Base-by-base conservation (phyloP, 2,888 invertebrate species). In the Dinocampus coccinellae region DNA sequence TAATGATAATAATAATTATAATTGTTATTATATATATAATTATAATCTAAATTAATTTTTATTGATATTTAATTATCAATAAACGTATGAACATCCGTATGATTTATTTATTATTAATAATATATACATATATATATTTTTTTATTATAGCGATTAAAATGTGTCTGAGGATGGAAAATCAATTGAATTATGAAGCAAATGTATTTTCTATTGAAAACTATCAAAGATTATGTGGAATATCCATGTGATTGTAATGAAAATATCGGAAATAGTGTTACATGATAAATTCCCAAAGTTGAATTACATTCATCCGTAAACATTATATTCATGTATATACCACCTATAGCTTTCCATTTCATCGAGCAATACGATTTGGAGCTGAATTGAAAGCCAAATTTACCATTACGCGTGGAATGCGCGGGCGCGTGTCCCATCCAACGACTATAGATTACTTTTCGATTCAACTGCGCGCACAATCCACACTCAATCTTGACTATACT, bases 381-480 rank as follows among this genome's bases (percentile, higher is more conserved):
- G 70, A 72, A 75, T 75, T 72, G 70, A 73, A 72, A 72, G 39
- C 24, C 29, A 60, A 68, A 66, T 69, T 74, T 58, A 62, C 58
- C 39, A 53, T 69, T 52, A 67, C 26, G 62, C 34, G 7, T 3
- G n/a, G n/a, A 47, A 47, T 0, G 20, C 9, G 47, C 9, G 47
- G 7, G 9, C 16, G 16, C 7, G 6, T 1, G 7, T 39, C 63
- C 62, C 22, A 61, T 29, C 53, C 70, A 61, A 29, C 53, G 29
- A 61, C 71, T 57, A 72, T 64, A 69, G 69, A 74, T 74, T 72
- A 72, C 66, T 74, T 69, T 74, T 69, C 71, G 71, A 72, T 74
- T 74, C 71, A 69, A 63, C 72, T 63, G 67, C 58, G 55, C 55
- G 26, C 55, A 9, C 62, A 61, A 66, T 42, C 66, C 61, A 71